A percentile compares a stretch with the other conserved stretches of the same genome.
phyloP scores from a whole-genome alignment of 1,140 invertebrate genomes.

The Anagrus nilaparvatae region DNA sequence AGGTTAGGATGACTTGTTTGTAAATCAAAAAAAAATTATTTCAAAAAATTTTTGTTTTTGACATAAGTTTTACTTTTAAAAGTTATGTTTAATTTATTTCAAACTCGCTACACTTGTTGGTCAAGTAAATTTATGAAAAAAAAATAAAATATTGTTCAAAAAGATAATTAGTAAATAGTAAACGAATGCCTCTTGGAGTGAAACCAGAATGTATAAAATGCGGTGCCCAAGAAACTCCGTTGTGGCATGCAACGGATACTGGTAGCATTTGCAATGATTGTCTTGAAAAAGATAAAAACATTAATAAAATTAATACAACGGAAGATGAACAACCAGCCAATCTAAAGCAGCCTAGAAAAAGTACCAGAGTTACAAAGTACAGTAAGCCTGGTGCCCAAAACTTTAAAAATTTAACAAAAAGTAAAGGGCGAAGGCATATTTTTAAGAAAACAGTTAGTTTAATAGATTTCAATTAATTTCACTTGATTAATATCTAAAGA shows the following conservation, averaged over 20 bases:
- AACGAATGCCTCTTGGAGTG: slow-evolving; percentile 49
- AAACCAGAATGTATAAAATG: slow-evolving; percentile 54
- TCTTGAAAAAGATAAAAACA: slow-evolving; percentile 39
- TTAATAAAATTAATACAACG: too few species aligned
- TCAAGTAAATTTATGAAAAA: too few species aligned
- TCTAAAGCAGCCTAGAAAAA: slow-evolving; percentile 33
- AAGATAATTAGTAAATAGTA: slow-evolving; percentile 8
- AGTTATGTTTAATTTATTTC: too few species aligned
- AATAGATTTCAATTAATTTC: neutral
- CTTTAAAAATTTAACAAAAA: slow-evolving; percentile 46
- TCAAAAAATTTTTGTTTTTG: too few species aligned
- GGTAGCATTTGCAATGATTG: slow-evolving; percentile 54
- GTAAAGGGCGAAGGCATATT: slow-evolving; percentile 63
- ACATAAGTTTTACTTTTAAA: too few species aligned
- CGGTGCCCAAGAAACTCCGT: slow-evolving; percentile 44
- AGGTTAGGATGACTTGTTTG: too few species aligned
- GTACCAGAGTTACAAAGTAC: slow-evolving; percentile 46
- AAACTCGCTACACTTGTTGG: too few species aligned
- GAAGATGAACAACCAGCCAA: slow-evolving; percentile 1
- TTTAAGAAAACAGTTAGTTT: slow-evolving; percentile 63
- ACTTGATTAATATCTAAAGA: neutral
- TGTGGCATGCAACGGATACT: slow-evolving; percentile 54
- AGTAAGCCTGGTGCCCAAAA: slow-evolving; percentile 38
- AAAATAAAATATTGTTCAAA: too few species aligned
- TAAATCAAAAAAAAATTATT: too few species aligned